Evolutionary conservation across 2,797 vertebrate genomes (phyloP), one percentile per base, ranked within the genome.

Genomic region (Phalanger gymnotis): DNA sequence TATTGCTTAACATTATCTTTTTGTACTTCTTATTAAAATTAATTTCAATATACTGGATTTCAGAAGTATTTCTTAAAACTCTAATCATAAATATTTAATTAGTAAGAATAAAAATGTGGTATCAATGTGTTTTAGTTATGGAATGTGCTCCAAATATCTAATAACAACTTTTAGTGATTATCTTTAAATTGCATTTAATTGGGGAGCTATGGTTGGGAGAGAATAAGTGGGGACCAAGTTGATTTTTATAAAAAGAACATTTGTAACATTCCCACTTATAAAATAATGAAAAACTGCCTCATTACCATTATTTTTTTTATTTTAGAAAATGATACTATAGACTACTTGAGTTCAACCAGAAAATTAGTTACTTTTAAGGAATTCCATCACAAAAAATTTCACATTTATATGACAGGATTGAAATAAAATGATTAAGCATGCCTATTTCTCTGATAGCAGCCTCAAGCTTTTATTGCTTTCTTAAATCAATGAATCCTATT

Each of bases 1-100:
- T 98, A 98, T 98, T 98, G 97, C 98, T 98, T 98, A 98, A 97
- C 97, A 98, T 98, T 98, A 98, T 98, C 98, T 98, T 98, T 98
- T 99, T 99, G 98, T 99, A 98, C 96, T 98, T 98, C 98, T 98
- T 98, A 98, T 98, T 99, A 99, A 99, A 98, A 98, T 98, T 98
- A 98, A 98, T 99, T 99, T 98, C 98, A 99, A 98, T 98, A 98
- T 96, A 98, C 92, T 97, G 95, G 31, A 97, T 91, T 94, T 98
- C 94, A 94, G 96, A 92, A 95, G 94, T 95, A 56, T 54, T 61
- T 92, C 97, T 98, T 96, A 54, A 93, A 97, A 92, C 27, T 95
- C 93, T 96, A 91, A 91, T 96, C 31, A 94, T 87, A 96, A 91
- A 91, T 92, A 19, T 94, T 95, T 94, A 73, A 87, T 97, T 91